Evolutionary conservation across 2,797 vertebrate species (phyloP).

Genomic region (Aphelocoma californica): DNA sequence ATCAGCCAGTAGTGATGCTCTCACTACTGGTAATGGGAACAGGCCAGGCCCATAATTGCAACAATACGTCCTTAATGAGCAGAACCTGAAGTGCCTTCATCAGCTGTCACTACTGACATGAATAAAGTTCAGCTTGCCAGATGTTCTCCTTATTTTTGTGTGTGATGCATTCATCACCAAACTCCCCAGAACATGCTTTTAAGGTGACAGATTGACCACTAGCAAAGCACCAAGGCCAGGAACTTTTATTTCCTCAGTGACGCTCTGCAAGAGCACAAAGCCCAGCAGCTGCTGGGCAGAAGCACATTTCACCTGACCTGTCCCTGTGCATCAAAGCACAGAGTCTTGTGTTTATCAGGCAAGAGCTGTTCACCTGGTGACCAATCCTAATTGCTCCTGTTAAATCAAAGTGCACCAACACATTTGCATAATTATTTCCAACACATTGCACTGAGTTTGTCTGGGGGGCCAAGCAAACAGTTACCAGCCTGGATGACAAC

Average conservation of each 20-base stretch:
- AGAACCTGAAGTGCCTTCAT: not conserved
- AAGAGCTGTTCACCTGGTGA: not conserved
- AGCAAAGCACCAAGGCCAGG: not conserved
- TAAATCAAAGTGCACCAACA: not conserved
- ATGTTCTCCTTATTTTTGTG: not conserved
- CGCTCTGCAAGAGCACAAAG: not conserved
- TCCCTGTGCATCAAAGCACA: not conserved
- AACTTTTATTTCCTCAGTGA: not conserved
- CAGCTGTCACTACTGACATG: not conserved
- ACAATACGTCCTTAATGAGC: not conserved
- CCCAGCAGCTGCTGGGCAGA: not conserved
- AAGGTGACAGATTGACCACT: not conserved
- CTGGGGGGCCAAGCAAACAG: not conserved
- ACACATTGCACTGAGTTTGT: not conserved
- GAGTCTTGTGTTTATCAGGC: not conserved
- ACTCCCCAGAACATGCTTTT: not conserved
- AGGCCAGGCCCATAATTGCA: not conserved
- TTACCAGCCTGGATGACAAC: not conserved
- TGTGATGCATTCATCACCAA: not conserved
- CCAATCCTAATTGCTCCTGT: not conserved
- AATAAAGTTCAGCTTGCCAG: not conserved
- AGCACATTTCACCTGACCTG: not conserved
- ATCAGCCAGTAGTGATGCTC: not conserved
- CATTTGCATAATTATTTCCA: not conserved
- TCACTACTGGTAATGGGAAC: not conserved